Evolutionary conservation across 2,113 vertebrate species (phyloP).

Genomic region (Gambusia affinis): DNA sequence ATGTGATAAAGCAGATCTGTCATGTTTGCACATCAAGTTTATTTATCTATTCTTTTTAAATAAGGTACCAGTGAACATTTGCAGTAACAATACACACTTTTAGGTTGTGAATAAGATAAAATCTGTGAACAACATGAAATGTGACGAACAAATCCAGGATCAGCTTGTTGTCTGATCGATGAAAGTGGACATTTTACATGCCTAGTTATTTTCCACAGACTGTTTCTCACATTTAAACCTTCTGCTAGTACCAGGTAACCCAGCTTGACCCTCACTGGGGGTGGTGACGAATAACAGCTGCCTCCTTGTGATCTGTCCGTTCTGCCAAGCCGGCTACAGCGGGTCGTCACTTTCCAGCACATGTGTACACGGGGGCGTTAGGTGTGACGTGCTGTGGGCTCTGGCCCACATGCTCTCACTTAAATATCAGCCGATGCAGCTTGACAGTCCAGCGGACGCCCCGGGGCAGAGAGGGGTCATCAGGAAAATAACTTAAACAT

Average conservation of each 20-base stretch:
- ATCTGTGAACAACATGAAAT: not conserved
- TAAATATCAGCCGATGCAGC: slow-evolving; percentile 48
- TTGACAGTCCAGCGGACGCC: slow-evolving; percentile 39
- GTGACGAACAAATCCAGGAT: not conserved
- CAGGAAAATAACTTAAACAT: slow-evolving; percentile 5
- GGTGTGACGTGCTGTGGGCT: slow-evolving; percentile 34
- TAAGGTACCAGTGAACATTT: not conserved
- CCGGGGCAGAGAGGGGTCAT: not conserved
- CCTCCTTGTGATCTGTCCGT: not conserved
- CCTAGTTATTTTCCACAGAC: not conserved
- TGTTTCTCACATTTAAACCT: not conserved
- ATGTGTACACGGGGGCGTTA: slow-evolving; percentile 15
- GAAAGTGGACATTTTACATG: not conserved
- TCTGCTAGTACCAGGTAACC: not conserved
- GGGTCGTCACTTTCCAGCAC: slow-evolving; percentile 22
- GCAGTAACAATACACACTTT: not conserved
- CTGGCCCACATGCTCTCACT: slow-evolving; percentile 23
- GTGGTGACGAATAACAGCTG: slow-evolving; percentile 41
- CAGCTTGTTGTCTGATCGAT: not conserved
- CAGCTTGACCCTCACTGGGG: slow-evolving; percentile 15
- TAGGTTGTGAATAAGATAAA: not conserved
- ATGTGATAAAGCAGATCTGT: no score
- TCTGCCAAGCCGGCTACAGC: slow-evolving; percentile 13
- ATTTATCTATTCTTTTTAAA: not conserved
- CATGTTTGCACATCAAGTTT: no score